These are phyloP conservation scores for Centrocercus urophasianus DNA, from an alignment of 2,113 vertebrate species.

Conservation along the genomic window DNA sequence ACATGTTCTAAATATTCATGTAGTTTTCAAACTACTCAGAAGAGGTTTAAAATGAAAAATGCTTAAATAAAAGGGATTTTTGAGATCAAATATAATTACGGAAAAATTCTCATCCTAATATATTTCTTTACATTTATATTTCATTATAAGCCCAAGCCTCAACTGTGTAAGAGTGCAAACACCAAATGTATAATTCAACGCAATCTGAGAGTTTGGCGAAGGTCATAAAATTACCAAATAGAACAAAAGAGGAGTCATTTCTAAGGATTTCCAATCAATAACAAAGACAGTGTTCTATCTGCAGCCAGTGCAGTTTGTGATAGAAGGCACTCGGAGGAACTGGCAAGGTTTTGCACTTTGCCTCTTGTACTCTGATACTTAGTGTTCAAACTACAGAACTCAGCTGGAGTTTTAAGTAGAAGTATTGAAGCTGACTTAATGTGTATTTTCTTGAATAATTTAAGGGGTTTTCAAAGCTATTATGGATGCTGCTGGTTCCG, in stretches of 20 bases:
- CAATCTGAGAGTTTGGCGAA: background rate
- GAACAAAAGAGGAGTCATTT: background rate
- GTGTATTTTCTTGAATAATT: background rate
- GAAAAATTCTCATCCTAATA: background rate
- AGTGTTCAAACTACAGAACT: background rate
- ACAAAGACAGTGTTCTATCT: background rate
- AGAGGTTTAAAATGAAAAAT: background rate
- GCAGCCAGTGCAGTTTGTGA: background rate
- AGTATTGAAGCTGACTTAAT: background rate
- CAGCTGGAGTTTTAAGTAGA: background rate
- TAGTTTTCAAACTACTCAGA: background rate
- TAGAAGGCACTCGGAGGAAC: background rate
- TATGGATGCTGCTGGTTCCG: conserved; percentile 84
- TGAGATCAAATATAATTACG: background rate
- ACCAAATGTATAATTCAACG: background rate
- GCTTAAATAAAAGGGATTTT: background rate
- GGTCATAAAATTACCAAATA: background rate
- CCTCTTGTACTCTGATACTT: background rate
- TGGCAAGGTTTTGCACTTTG: background rate
- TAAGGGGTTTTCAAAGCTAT: conserved; percentile 91
- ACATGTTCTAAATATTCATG: background rate
- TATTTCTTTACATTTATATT: background rate
- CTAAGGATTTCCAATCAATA: background rate
- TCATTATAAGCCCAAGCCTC: background rate
- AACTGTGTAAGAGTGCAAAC: background rate